Evolutionary conservation across 2,113 vertebrate species (phyloP).

Genomic region (Hiodon tergisus): DNA sequence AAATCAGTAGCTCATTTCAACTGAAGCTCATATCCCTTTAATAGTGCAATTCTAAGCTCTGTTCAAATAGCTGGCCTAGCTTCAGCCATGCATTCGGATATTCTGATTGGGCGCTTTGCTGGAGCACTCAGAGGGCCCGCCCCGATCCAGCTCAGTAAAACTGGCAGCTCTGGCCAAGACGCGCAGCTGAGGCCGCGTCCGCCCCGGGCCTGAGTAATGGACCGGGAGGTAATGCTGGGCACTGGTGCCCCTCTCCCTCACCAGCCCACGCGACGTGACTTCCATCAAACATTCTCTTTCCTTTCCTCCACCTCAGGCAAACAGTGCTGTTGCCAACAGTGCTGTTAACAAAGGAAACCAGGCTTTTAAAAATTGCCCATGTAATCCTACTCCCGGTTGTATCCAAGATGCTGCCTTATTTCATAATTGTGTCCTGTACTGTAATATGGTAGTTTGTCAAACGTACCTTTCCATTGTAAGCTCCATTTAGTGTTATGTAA

Average conservation of each 20-base stretch:
- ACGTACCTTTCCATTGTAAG: too few relatives aligned
- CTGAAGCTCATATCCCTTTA: background rate
- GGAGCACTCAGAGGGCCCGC: conserved; percentile 12
- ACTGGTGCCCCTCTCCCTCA: background rate
- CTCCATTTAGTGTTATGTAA: too few relatives aligned
- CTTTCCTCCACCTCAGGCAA: too few relatives aligned
- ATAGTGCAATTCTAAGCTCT: background rate
- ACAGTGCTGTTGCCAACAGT: too few relatives aligned
- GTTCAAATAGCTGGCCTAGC: background rate
- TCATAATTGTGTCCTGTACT: too few relatives aligned
- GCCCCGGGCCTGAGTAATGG: conserved; percentile 6
- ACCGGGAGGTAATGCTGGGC: conserved; percentile 8
- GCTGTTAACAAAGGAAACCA: too few relatives aligned
- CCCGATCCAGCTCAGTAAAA: conserved; percentile 19
- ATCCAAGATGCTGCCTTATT: too few relatives aligned
- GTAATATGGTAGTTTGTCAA: too few relatives aligned
- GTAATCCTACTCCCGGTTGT: too few relatives aligned
- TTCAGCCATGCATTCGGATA: background rate
- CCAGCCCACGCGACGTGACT: background rate
- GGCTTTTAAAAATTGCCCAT: too few relatives aligned
- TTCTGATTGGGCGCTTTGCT: conserved; percentile 5
- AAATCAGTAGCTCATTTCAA: conserved; percentile 1
- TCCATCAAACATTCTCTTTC: background rate
- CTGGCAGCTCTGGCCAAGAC: conserved; percentile 15
- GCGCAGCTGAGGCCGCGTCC: conserved; percentile 12